These are phyloP conservation scores for Bombus pyrosoma DNA, from an alignment of 1,140 invertebrate species.

Conservation along the genomic window DNA sequence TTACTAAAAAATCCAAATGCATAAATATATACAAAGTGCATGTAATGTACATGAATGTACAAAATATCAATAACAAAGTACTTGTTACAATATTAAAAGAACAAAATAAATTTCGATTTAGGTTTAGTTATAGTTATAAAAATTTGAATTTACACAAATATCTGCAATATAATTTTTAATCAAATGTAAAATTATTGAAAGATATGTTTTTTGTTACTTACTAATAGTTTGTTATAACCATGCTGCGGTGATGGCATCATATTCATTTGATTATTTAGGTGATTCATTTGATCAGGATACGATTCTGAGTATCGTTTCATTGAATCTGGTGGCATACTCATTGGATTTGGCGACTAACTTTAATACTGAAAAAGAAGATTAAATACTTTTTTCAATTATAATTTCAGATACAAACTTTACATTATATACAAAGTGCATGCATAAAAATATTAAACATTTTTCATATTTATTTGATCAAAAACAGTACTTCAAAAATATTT, in stretches of 20 bases:
- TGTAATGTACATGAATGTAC: neutral
- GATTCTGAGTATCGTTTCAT: constrained; percentile 68
- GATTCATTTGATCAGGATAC: constrained; percentile 65
- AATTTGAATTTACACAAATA: neutral
- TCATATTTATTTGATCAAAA: neutral
- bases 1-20: no score
- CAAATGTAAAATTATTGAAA: neutral
- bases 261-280: constrained; percentile 65
- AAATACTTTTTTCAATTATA: neutral
- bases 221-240: neutral
- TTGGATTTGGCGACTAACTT: constrained; percentile 16
- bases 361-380: constrained; percentile 28
- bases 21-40: no score
- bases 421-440: neutral
- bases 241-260: constrained; percentile 32
- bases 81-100: neutral
- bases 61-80: neutral
- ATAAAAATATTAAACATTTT: neutral
- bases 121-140: neutral
- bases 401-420: neutral
- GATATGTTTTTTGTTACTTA: neutral
- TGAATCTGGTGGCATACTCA: constrained; percentile 3
- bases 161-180: neutral
- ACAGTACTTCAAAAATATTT: neutral
- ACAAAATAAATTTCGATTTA: neutral